Base-by-base conservation (phyloP, 1,140 invertebrate genomes). In the Campoletis sonorensis region DNA sequence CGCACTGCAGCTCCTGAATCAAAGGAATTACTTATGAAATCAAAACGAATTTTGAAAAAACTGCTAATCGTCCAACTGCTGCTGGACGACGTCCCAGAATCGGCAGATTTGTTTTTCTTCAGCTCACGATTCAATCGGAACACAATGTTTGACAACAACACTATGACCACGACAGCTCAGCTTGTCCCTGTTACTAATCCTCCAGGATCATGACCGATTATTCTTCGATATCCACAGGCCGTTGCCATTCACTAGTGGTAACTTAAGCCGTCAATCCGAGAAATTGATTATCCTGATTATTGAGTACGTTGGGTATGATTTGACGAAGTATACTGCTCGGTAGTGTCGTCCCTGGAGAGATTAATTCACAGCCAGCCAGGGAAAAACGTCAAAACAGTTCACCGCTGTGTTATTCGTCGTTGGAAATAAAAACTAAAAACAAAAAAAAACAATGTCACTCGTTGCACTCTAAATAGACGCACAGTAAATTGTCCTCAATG, bases 131-230 rank as follows among this genome's bases (percentile, higher is more conserved):
- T 0, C n/a, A 16, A 58, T n/a, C 26, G 27, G 27, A 67, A 33
- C 67, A 70, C 67, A 33, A 33, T 33, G 18, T 33, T 70, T 16
- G 13, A 33, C 67, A 33, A 70, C 27, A 1, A 70, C 27, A 77
- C 75, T 77, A 54, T 77, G 54, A 77, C 61, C 75, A 40, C 75
- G 51, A 18, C 37, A 30, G 37, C 27, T 77, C 16, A 23, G 30
- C 26, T 26, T 49, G 21, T 51, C 21, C 45, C 33, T 58, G n/a
- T 16, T 4, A 23, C 1, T 30, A 64, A 64, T 30, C 18, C 54
- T 64, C 23, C 51, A 10, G 51, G 54, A 15, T 77, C 75, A 77
- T 64, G 3, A n/a, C 11, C 51, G 16, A 54, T n/a, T 21, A 8
- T 1, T n/a, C 51, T 54, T n/a, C 4, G 16, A 1, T 54, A 4